Base-by-base conservation (phyloP, 2,888 invertebrate genomes). In the Sarcophaga variegata region DNA sequence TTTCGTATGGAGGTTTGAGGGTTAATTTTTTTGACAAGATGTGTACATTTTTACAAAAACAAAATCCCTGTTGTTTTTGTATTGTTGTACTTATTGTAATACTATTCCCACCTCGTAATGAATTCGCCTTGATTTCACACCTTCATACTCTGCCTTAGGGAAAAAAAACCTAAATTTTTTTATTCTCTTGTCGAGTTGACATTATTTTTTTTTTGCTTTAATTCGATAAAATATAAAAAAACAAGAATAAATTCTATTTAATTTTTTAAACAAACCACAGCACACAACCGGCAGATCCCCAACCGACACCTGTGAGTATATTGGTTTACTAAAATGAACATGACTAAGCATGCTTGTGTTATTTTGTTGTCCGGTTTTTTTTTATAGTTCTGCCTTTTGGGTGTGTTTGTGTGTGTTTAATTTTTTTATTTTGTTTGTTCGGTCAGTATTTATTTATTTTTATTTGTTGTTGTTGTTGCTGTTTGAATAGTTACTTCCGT, bases 331-430 rank as follows among this genome's bases (percentile, higher is more conserved):
- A 80, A 84, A 71, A 70, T 76, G 27, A 66, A 80, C 84, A 75
- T 76, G 83, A 79, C 79, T 80, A 80, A 84, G 49, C 83, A 84
- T 80, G 79, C 75, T 84, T 66, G 66, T 66, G 60, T 80, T 76
- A 66, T 74, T 74, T 83, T 17, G 17, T 54, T 54, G 54, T 54
- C 2, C 37, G 54, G 17, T 54, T 54, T 54, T 17, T 70, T 49
- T 77, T 59, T 20, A 45, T 45, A 45, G 4, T 17, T 54, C 4
- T 37, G 37, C 37, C 37, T 37, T 37, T 10, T 37, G 37, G 8
- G 37, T 37, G 37, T 37, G 37, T 37, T 37, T 37, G 8, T 37
- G 6, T 37, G 37, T 37, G 8, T 37, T 54, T 54, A 14, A 54
- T 17, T 54, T 74, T 74, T 70, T 11, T 37, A 11, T 59, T 11